Evolutionary conservation across 2,113 vertebrate species (phyloP).

Genomic region (Prietella phreatophila): DNA sequence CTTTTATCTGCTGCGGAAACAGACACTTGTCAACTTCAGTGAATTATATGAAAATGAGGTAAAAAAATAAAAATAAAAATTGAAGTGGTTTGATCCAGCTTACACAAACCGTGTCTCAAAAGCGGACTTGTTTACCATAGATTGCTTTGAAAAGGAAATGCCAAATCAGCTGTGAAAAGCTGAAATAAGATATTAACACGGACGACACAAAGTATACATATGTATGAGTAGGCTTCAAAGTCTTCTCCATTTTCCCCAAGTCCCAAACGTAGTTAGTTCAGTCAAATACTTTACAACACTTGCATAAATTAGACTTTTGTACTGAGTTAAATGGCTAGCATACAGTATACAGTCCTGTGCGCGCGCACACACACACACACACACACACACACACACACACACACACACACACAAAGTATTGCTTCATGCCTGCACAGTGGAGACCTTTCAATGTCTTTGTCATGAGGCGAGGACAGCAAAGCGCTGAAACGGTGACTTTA

Average conservation of each 20-base stretch:
- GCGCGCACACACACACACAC: constrained; percentile 1
- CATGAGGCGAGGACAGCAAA: constrained; percentile 20
- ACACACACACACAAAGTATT: constrained; percentile 15
- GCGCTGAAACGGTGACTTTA: constrained; percentile 52
- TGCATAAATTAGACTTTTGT: constrained; percentile 30
- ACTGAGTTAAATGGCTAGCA: constrained; percentile 35
- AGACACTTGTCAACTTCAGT: constrained; percentile 48
- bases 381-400: constrained; percentile 1
- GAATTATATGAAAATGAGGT: constrained; percentile 52
- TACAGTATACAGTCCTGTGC: constrained; percentile 19
- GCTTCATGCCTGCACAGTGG: neutral
- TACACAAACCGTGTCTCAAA: constrained; percentile 48
- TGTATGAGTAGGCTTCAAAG: constrained; percentile 49
- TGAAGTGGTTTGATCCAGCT: constrained; percentile 46
- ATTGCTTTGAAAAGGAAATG: constrained; percentile 45
- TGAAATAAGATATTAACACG: constrained; percentile 53
- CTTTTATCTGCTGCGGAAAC: constrained; percentile 47
- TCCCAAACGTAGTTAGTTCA: constrained; percentile 49
- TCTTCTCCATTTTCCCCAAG: constrained; percentile 36
- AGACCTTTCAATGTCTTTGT: constrained; percentile 45
- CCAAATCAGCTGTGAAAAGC: constrained; percentile 48
- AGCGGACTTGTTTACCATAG: constrained; percentile 51
- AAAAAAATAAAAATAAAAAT: neutral
- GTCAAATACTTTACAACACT: constrained; percentile 48
- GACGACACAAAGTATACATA: constrained; percentile 38